Percentiles rank a stretch among this genome's conserved stretches.
Evolutionary conservation across 2,113 vertebrate species (phyloP).

Genomic region (Tauraco erythrolophus): DNA sequence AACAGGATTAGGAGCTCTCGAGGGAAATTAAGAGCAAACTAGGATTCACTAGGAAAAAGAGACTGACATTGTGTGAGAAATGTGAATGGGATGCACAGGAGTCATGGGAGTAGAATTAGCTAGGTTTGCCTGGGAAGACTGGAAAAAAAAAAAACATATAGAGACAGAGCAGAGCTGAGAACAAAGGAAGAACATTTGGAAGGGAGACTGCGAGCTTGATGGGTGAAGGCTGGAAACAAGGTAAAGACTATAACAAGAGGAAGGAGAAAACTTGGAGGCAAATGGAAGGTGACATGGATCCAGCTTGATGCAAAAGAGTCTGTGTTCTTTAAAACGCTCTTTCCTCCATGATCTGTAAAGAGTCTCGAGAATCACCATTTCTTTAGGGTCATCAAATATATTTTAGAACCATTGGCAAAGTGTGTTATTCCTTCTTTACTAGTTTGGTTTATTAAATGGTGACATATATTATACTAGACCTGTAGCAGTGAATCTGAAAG

Average conservation of each 20-base stretch:
- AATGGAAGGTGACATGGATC: background rate
- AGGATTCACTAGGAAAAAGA: constrained; percentile 35
- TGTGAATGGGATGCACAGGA: constrained; percentile 23
- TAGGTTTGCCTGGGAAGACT: constrained; percentile 37
- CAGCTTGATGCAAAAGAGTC: background rate
- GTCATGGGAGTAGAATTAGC: constrained; percentile 51
- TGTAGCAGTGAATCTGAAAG: background rate
- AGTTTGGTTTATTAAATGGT: background rate
- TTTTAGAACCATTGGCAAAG: background rate
- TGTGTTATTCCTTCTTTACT: background rate
- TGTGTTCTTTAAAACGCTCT: background rate
- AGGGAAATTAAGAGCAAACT: constrained; percentile 38
- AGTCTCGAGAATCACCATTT: background rate
- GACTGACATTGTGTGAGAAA: constrained; percentile 45
- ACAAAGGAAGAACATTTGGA: constrained; percentile 21
- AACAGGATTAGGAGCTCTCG: constrained; percentile 52
- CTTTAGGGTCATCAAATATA: background rate
- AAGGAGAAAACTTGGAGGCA: background rate
- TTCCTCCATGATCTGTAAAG: background rate
- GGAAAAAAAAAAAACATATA: background rate
- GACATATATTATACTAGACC: background rate
- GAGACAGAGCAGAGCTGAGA: background rate
- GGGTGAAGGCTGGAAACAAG: background rate
- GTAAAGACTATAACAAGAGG: background rate
- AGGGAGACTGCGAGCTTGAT: background rate